phyloP scores from a whole-genome alignment of 1,140 invertebrate genomes.

The Rhynchophorus ferrugineus region DNA sequence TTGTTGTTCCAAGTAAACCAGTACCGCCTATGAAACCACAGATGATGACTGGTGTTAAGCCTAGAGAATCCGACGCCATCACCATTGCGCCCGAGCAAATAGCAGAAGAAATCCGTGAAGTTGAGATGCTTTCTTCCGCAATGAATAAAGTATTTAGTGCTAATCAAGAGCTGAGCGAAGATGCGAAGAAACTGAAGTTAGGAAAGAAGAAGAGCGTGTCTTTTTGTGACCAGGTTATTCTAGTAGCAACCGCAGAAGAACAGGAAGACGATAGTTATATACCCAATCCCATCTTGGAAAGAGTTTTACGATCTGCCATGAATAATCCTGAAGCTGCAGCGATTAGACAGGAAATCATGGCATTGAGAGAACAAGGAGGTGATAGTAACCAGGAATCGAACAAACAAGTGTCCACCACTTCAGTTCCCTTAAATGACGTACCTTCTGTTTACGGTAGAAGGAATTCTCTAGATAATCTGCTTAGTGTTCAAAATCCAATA shows the following conservation, averaged over 20 bases:
- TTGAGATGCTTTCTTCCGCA: constrained; percentile 46
- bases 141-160: constrained; percentile 43
- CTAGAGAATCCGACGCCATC: constrained; percentile 7
- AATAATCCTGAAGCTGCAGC: constrained; percentile 60
- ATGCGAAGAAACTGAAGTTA: constrained; percentile 34
- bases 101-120: constrained; percentile 47
- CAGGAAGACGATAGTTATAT: constrained; percentile 84
- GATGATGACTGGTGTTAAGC: background rate
- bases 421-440: background rate
- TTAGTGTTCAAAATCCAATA: constrained; percentile 4
- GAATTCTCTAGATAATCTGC: constrained; percentile 30
- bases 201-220: constrained; percentile 87
- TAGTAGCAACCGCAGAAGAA: constrained; percentile 86
- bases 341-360: constrained; percentile 45
- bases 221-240: constrained; percentile 86
- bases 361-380: constrained; percentile 41
- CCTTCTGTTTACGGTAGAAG: constrained; percentile 20
- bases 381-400: background rate
- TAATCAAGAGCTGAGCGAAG: constrained; percentile 6
- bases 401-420: background rate
- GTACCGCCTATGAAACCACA: constrained; percentile 11
- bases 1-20: background rate
- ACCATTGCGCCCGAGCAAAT: constrained; percentile 37
- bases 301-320: constrained; percentile 73
- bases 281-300: constrained; percentile 82